Conservation (phyloP, 2,113 vertebrate genomes). For the Ceyx margarethae region DNA sequence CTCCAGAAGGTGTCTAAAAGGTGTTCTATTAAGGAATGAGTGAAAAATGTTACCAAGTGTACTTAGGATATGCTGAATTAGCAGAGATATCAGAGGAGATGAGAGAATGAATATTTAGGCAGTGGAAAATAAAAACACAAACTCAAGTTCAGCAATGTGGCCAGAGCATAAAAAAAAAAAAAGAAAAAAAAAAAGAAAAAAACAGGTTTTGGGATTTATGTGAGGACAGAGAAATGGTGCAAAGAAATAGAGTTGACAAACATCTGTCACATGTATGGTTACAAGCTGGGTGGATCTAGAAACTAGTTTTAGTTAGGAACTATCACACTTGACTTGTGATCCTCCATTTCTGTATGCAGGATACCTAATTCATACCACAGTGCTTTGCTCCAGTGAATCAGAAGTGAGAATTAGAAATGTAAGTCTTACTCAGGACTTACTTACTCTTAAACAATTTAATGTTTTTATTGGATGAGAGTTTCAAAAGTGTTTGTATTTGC, state of each 20-base stretch:
- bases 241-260: background rate
- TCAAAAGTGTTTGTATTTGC: background rate
- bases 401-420: background rate
- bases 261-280: background rate
- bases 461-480: background rate
- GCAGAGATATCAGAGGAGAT: background rate
- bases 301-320: background rate
- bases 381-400: background rate
- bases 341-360: background rate
- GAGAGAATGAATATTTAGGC: background rate
- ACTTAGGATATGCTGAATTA: background rate
- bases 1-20: background rate
- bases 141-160: background rate
- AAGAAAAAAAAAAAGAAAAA: background rate
- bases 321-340: background rate
- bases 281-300: background rate
- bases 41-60: background rate
- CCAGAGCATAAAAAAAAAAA: background rate
- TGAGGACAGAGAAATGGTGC: background rate
- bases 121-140: background rate
- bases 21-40: background rate
- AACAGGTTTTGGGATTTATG: background rate
- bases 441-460: background rate
- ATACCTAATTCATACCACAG: background rate
- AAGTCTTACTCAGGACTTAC: background rate